phyloP scores from a whole-genome alignment of 2,797 vertebrate genomes.

The Antrozous pallidus region DNA sequence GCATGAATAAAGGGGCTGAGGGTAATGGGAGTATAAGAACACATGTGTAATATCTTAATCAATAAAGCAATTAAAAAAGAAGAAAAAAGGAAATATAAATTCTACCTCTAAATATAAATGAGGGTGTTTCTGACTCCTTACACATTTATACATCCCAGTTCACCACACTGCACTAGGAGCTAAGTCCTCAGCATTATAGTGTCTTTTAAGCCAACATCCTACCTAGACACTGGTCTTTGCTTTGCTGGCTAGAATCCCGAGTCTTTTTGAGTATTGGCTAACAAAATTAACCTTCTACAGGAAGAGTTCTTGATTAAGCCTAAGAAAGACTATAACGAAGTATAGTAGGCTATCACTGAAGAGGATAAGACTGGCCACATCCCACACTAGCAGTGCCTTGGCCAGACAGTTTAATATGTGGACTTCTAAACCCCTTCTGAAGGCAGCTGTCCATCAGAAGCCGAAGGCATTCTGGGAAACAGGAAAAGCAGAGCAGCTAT shows the following conservation, averaged over 20 bases:
- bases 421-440: neutral
- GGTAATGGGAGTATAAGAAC: no score
- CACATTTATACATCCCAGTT: neutral
- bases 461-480: neutral
- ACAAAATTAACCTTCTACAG: neutral
- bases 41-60: no score
- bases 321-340: neutral
- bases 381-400: neutral
- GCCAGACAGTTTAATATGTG: neutral
- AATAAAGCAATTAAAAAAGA: no score
- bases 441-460: neutral
- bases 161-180: neutral
- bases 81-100: neutral
- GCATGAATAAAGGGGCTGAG: no score
- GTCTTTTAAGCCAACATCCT: neutral
- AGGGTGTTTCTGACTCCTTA: neutral
- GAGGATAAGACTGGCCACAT: neutral
- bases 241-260: neutral
- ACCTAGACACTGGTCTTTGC: neutral
- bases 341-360: neutral
- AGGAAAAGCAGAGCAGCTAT: neutral
- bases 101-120: neutral
- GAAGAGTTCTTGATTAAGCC: neutral
- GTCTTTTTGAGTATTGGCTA: neutral
- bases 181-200: neutral